Conservation (phyloP, 2,797 vertebrate species). For the Gadopsis marmoratus region DNA sequence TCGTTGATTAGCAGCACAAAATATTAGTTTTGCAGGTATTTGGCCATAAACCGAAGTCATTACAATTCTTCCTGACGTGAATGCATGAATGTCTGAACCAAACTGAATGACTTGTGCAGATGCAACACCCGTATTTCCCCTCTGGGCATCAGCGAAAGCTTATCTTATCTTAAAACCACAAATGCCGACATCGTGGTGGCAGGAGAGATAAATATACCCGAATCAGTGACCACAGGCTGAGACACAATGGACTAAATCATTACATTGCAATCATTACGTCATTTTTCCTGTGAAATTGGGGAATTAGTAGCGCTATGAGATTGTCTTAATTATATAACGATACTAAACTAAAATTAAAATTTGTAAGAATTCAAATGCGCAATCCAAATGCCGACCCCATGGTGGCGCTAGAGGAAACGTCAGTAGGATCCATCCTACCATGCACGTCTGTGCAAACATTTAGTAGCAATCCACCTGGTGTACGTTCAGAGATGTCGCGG, state of each 20-base stretch:
- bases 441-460: background rate
- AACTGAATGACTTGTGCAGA: background rate
- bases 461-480: background rate
- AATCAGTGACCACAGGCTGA: too few relatives aligned
- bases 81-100: too few relatives aligned
- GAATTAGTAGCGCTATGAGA: too few relatives aligned
- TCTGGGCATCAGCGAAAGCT: too few relatives aligned
- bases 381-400: background rate
- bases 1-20: background rate
- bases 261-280: too few relatives aligned
- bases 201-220: too few relatives aligned
- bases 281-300: too few relatives aligned
- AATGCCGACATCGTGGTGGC: background rate
- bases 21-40: background rate
- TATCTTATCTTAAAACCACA: background rate
- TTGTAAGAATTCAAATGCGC: too few relatives aligned
- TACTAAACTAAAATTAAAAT: too few relatives aligned
- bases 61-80: background rate
- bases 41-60: too few relatives aligned
- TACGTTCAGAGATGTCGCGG: background rate
- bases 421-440: background rate
- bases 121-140: background rate
- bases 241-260: too few relatives aligned
- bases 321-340: too few relatives aligned
- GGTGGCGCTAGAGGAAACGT: background rate